Evolutionary conservation across 2,888 invertebrate species (phyloP), one percentile per base, ranked within the genome.

Genomic region (Leucoma salicis): DNA sequence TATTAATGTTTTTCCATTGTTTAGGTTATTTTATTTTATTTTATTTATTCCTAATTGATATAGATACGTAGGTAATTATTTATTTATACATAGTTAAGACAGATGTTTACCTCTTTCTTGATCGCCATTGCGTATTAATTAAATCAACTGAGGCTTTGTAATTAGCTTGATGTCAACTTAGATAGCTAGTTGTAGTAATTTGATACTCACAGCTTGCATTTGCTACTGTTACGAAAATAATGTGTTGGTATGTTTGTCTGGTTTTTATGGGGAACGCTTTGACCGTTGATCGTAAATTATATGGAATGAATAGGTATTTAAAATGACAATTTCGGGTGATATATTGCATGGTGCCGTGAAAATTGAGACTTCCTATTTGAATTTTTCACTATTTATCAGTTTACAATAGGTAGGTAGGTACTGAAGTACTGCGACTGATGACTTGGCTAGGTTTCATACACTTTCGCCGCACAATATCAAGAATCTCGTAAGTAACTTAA

Each of bases 71-170:
- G 5, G 28, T 21, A 14, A 4, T 33, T 34, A 29, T 29, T 29
- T 29, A 34, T 21, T 31, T 29, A 18, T 18, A 33, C 12, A 6
- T 31, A 11, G 31, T 11, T 8, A 31, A 13, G 35, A 16, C 25
- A 41, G 28, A 31, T 36, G 41, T 27, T 36, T 14, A 28, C 31
- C 35, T 25, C 27, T 31, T 31, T 35, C n/a, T n/a, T 27, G 25
- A 10, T 31, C 28, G 25, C 14, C 25, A 8, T 16, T 12, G 16
- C 35, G 15, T 25, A 39, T 39, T 34, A 39, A 29, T 39, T 28
- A 18, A 14, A 33, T 21, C 27, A 31, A 28, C 33, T 39, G 14
- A 33, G 11, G 6, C 8, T 15, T 10, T 14, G 29, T 34, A 39
- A 34, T 34, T 39, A 39, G 34, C 14, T 7, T 38, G 31, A 38